Percentiles rank a stretch among this genome's conserved stretches.
Evolutionary conservation across 2,797 vertebrate genomes (phyloP).

Genomic region (Tolypeutes matacus): DNA sequence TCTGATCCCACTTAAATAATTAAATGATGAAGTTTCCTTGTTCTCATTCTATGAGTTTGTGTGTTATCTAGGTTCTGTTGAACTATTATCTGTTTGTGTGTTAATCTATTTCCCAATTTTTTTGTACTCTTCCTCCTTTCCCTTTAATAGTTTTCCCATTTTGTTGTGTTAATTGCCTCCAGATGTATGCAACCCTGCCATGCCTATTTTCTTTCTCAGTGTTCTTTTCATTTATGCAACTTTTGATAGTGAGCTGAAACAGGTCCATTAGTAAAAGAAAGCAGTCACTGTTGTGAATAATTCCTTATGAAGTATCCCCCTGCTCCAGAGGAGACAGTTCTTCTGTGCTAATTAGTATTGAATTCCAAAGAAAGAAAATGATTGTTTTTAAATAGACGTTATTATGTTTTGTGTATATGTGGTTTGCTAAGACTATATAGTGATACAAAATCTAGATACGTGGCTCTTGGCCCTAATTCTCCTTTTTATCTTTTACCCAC

Average conservation of each 20-base stretch:
- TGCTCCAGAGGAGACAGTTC: constrained; percentile 14
- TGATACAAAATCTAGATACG: constrained; percentile 37
- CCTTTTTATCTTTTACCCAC: constrained; percentile 71
- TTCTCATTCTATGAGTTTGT: background rate
- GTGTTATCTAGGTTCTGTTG: background rate
- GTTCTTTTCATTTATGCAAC: constrained; percentile 43
- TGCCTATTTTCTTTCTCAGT: background rate
- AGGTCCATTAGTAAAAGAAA: constrained; percentile 23
- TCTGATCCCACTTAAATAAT: constrained; percentile 17
- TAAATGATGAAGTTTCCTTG: background rate
- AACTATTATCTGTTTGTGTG: background rate
- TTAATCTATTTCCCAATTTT: constrained; percentile 28
- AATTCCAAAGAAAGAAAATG: constrained; percentile 58
- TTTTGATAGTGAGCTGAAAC: constrained; percentile 53
- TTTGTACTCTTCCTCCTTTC: constrained; percentile 19
- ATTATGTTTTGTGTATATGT: background rate
- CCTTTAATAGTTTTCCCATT: constrained; percentile 43
- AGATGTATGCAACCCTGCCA: background rate
- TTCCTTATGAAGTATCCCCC: background rate
- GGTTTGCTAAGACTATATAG: constrained; percentile 43
- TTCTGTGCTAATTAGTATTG: constrained; percentile 42
- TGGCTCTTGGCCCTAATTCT: constrained; percentile 60
- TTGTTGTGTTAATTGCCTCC: background rate
- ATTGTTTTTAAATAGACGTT: constrained; percentile 61
- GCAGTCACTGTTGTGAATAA: background rate